Percentiles rank a stretch among this genome's conserved stretches.
Evolutionary conservation across 2,113 vertebrate genomes (phyloP).

Genomic region (Lophura nycthemera): DNA sequence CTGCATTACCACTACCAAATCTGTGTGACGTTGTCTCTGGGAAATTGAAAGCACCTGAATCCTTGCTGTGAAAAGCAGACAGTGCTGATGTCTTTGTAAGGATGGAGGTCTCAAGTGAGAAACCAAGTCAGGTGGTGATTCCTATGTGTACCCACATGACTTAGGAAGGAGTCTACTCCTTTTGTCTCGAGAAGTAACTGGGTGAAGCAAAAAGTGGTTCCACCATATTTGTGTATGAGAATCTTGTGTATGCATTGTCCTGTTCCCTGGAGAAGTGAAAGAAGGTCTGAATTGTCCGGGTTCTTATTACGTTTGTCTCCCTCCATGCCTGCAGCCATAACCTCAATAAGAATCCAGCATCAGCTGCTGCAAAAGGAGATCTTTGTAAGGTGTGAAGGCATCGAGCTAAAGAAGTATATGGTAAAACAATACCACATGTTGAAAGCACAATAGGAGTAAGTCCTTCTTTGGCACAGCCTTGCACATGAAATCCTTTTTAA

Average conservation of each 20-base stretch:
- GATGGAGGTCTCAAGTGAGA: background rate
- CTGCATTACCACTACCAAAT: background rate
- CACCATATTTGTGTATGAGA: background rate
- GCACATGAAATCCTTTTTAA: slow-evolving; percentile 61
- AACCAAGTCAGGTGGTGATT: no score
- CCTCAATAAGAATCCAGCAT: slow-evolving; percentile 19
- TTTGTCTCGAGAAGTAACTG: no score
- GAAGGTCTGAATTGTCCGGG: background rate
- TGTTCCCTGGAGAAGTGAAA: background rate
- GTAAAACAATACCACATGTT: slow-evolving; percentile 63
- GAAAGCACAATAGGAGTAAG: slow-evolving; percentile 62
- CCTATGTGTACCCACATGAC: no score
- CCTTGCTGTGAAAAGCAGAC: background rate
- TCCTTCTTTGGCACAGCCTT: slow-evolving; percentile 45
- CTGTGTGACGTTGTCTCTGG: background rate
- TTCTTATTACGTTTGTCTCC: background rate
- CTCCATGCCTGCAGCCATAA: background rate
- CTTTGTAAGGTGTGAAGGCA: slow-evolving; percentile 60
- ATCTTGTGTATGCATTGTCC: background rate
- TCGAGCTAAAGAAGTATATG: slow-evolving; percentile 32
- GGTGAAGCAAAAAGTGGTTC: background rate
- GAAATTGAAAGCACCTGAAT: background rate
- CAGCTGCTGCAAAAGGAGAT: slow-evolving; percentile 29
- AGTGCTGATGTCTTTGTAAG: background rate
- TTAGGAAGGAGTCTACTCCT: no score